phyloP scores from a whole-genome alignment of 1,140 invertebrate genomes.

The Littorina saxatilis region DNA sequence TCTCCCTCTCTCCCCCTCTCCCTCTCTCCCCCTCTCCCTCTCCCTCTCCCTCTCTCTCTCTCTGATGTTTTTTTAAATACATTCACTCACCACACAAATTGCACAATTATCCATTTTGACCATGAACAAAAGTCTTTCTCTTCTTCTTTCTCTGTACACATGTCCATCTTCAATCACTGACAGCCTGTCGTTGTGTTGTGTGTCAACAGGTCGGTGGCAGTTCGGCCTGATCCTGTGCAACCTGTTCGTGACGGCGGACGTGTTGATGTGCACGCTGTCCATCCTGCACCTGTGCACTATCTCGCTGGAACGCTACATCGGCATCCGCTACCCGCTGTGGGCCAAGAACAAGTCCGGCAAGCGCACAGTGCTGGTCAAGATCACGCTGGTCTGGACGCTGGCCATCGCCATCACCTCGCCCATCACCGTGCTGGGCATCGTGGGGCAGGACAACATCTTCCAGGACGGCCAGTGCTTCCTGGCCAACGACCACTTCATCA shows the following conservation, averaged over 20 bases:
- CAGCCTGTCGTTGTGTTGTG: too few species aligned
- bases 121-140: too few species aligned
- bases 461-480: constrained; percentile 82
- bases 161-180: too few species aligned
- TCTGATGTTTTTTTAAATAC: too few species aligned
- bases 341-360: constrained; percentile 84
- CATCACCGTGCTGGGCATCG: constrained; percentile 89
- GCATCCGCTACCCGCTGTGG: constrained; percentile 92
- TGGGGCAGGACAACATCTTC: constrained; percentile 75
- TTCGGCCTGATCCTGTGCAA: constrained; percentile 93
- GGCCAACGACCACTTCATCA: constrained; percentile 82
- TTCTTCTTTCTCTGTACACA: too few species aligned
- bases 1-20: too few species aligned
- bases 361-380: constrained; percentile 88
- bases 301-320: constrained; percentile 82
- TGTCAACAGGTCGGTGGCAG: constrained; percentile 94
- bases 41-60: too few species aligned
- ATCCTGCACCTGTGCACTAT: constrained; percentile 83
- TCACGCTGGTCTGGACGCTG: constrained; percentile 92
- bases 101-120: too few species aligned
- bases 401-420: constrained; percentile 92
- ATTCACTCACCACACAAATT: too few species aligned
- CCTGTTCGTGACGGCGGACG: constrained; percentile 95
- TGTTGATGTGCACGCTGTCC: constrained; percentile 93
- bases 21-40: too few species aligned